Conservation (phyloP, 1,140 invertebrate genomes). For the Latrodectus geometricus region DNA sequence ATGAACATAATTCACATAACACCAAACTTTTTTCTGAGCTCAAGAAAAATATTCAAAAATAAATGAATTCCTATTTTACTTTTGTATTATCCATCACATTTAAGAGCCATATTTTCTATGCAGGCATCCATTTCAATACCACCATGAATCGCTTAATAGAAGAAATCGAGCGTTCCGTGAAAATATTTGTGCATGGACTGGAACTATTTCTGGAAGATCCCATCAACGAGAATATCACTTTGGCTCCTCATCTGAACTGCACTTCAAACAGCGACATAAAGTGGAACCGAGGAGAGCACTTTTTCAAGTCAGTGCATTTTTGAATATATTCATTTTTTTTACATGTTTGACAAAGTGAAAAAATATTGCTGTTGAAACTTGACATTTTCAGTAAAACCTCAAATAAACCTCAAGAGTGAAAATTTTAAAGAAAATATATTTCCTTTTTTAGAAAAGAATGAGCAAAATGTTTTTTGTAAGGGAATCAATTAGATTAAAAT, state of each 20-base stretch:
- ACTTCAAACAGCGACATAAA: constrained; percentile 78
- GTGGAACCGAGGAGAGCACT: constrained; percentile 81
- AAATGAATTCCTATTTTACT: not conserved
- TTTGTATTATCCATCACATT: not conserved
- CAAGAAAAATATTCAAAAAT: not conserved
- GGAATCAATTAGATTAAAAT: too few species aligned
- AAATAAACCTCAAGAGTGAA: too few species aligned
- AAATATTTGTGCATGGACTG: constrained; percentile 90
- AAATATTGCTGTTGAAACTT: too few species aligned
- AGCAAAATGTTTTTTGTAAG: too few species aligned
- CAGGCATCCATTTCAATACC: constrained; percentile 94
- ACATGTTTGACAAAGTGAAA: not conserved
- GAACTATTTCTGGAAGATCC: constrained; percentile 85
- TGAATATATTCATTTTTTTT: not conserved
- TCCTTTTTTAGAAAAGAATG: too few species aligned
- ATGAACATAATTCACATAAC: too few species aligned
- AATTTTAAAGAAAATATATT: too few species aligned
- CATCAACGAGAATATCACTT: constrained; percentile 74
- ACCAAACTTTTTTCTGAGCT: not conserved
- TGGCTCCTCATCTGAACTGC: constrained; percentile 86
- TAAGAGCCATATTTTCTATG: not conserved
- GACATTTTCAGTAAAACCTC: too few species aligned
- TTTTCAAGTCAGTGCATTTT: constrained; percentile 73
- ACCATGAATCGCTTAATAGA: constrained; percentile 82
- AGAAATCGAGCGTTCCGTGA: constrained; percentile 89